Conservation (phyloP, 2,888 invertebrate genomes). For the Asteroscopus sphinx region DNA sequence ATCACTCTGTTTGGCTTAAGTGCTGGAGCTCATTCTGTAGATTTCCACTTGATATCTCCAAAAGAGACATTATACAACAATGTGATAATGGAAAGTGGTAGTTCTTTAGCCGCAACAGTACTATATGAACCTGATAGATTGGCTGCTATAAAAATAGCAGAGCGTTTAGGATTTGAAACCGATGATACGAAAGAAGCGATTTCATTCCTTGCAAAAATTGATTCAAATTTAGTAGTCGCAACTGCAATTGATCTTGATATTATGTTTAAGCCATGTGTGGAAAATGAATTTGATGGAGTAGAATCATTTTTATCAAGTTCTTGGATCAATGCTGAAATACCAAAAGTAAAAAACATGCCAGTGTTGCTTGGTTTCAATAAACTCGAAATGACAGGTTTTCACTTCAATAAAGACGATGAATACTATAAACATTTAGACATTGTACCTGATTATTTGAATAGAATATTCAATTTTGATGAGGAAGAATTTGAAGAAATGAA, state of each 20-base stretch:
- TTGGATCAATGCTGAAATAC: conserved; percentile 61
- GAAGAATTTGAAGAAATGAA: conserved; percentile 56
- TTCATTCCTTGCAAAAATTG: conserved; percentile 54
- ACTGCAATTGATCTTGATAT: conserved; percentile 54
- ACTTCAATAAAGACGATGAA: conserved; percentile 44
- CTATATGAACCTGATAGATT: conserved; percentile 59
- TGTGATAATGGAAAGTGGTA: conserved; percentile 71
- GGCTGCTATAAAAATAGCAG: conserved; percentile 65
- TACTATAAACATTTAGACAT: conserved; percentile 56
- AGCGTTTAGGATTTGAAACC: conserved; percentile 60
- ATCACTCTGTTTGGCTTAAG: conserved; percentile 73
- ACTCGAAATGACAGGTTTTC: conserved; percentile 59
- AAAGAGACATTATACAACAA: conserved; percentile 66
- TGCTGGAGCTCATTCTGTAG: conserved; percentile 70
- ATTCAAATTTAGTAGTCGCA: conserved; percentile 60
- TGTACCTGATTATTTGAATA: conserved; percentile 48
- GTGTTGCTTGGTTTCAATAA: conserved; percentile 72
- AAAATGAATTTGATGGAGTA: conserved; percentile 65
- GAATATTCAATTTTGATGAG: conserved; percentile 52
- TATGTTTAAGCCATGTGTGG: conserved; percentile 69
- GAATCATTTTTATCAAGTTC: conserved; percentile 66
- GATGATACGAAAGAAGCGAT: conserved; percentile 62
- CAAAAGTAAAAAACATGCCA: conserved; percentile 65
- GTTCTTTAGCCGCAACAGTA: conserved; percentile 57
- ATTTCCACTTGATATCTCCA: conserved; percentile 68